Conservation (phyloP, 2,888 invertebrate genomes). For the Eristalis tenax region DNA sequence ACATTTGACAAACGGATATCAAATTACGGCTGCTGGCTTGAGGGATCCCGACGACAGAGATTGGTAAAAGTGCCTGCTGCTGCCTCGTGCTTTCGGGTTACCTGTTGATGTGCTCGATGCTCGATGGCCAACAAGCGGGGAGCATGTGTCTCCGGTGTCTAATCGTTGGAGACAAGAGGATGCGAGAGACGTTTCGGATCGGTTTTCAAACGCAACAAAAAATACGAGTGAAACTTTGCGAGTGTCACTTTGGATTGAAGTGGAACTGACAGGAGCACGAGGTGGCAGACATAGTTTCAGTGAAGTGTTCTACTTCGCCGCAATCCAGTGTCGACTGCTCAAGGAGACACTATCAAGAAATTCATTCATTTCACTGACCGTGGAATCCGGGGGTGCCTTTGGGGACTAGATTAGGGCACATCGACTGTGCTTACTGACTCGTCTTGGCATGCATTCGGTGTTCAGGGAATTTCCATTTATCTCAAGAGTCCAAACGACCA, state of each 20-base stretch:
- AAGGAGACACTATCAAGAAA: no score
- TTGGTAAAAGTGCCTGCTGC: neutral
- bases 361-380: no score
- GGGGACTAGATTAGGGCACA: no score
- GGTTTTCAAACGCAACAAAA: constrained; percentile 44
- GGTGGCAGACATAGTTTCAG: neutral
- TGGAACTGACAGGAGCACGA: constrained; percentile 32
- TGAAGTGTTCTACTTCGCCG: neutral
- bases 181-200: constrained; percentile 48
- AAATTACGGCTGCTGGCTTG: constrained; percentile 53
- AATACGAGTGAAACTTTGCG: constrained; percentile 15
- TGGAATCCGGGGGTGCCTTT: no score
- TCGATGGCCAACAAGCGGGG: neutral
- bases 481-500: neutral
- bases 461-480: neutral
- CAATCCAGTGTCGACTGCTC: no score
- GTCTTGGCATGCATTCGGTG: no score
- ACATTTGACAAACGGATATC: constrained; percentile 70
- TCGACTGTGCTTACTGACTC: no score
- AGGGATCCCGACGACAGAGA: constrained; percentile 19
- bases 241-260: constrained; percentile 55
- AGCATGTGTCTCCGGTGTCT: constrained; percentile 47
- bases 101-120: constrained; percentile 2
- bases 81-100: neutral
- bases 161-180: constrained; percentile 54